Evolutionary conservation across 2,888 invertebrate genomes (phyloP).

Genomic region (Archips crataeganus): DNA sequence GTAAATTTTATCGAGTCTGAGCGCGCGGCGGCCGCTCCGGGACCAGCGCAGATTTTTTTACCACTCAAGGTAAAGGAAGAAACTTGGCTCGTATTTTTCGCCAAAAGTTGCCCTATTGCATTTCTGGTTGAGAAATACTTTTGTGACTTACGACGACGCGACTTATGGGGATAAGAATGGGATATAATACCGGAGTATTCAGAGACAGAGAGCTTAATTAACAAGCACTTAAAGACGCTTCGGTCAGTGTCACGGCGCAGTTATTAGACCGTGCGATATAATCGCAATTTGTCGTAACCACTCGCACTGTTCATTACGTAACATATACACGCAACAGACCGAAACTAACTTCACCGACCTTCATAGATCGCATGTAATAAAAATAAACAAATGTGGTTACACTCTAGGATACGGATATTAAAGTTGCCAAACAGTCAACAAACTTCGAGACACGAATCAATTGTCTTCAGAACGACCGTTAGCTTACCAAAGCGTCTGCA

Average conservation of each 20-base stretch:
- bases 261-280: slow-evolving; percentile 48
- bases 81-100: slow-evolving; percentile 82
- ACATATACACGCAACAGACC: slow-evolving; percentile 38
- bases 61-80: slow-evolving; percentile 73
- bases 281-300: slow-evolving; percentile 41
- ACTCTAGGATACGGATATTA: slow-evolving; percentile 15
- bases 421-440: slow-evolving; percentile 13
- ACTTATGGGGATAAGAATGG: slow-evolving; percentile 71
- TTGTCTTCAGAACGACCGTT: slow-evolving; percentile 48
- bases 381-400: slow-evolving; percentile 28
- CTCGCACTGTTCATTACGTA: slow-evolving; percentile 30
- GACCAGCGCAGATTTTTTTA: slow-evolving; percentile 73
- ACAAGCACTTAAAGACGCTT: slow-evolving; percentile 56
- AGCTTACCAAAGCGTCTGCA: slow-evolving; percentile 52
- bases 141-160: slow-evolving; percentile 75
- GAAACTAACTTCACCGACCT: slow-evolving; percentile 39
- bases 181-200: slow-evolving; percentile 60
- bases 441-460: slow-evolving; percentile 47
- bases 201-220: slow-evolving; percentile 67
- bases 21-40: slow-evolving; percentile 64
- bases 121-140: slow-evolving; percentile 77
- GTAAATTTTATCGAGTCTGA: slow-evolving; percentile 83
- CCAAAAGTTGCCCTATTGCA: slow-evolving; percentile 77
- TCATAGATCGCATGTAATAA: slow-evolving; percentile 18
- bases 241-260: slow-evolving; percentile 55